Conservation (phyloP, 2,888 invertebrate genomes). For the Epinotia bilunana region DNA sequence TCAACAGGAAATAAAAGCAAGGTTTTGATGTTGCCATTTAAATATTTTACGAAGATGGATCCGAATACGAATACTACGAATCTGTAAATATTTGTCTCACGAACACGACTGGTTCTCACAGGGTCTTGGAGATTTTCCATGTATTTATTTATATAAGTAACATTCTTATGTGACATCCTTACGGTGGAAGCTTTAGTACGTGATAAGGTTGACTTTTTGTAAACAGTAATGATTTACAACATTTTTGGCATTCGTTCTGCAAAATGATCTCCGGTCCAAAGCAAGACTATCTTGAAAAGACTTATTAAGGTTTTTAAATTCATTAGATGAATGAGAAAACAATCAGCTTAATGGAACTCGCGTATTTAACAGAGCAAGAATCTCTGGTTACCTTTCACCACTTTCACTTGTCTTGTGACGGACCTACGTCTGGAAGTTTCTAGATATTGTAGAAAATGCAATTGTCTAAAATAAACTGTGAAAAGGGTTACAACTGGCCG, state of each 20-base stretch:
- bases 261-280: no score
- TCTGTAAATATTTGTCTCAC: no score
- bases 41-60: no score
- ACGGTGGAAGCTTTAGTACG: no score
- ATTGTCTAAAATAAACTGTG: background rate
- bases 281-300: no score
- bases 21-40: no score
- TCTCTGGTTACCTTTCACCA: conserved; percentile 39
- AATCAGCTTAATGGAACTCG: conserved; percentile 15
- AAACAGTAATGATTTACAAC: background rate
- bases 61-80: no score
- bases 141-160: no score
- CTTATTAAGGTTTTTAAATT: background rate
- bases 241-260: background rate
- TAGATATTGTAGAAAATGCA: background rate
- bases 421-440: conserved; percentile 2
- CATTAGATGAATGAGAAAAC: conserved; percentile 36
- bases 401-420: conserved; percentile 34
- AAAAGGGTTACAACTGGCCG: background rate
- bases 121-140: no score
- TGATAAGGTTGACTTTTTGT: background rate
- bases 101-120: no score
- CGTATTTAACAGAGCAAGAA: conserved; percentile 43
- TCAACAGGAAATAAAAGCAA: no score
- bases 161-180: no score